Evolutionary conservation across 2,888 invertebrate species (phyloP).

Genomic region (Linnaemya vulpina): DNA sequence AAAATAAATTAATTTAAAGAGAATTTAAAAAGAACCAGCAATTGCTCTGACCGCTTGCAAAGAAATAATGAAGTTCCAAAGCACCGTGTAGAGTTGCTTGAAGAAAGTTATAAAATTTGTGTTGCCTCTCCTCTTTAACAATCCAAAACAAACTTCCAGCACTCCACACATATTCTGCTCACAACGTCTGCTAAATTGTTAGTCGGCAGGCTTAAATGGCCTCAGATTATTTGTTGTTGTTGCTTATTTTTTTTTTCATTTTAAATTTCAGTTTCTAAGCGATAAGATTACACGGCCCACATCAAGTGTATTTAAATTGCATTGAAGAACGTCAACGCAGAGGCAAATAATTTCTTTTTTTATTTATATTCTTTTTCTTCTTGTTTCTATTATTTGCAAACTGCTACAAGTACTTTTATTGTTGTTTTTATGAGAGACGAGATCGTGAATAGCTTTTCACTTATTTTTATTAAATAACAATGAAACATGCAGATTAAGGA

Average conservation of each 20-base stretch:
- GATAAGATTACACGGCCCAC: constrained; percentile 1
- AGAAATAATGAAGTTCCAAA: no score
- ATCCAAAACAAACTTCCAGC: neutral
- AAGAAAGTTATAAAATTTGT: no score
- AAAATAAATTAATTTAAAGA: no score
- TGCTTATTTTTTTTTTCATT: constrained; percentile 1
- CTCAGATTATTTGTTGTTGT: neutral
- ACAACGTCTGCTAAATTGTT: neutral
- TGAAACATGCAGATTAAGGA: no score
- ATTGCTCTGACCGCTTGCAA: no score
- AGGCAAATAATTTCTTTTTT: neutral
- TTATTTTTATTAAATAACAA: no score
- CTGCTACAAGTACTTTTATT: neutral
- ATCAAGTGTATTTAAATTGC: neutral
- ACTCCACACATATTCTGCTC: neutral
- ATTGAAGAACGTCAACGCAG: neutral
- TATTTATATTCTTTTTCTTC: neutral
- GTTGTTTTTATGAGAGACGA: no score
- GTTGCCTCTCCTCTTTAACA: neutral
- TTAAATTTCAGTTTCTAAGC: neutral
- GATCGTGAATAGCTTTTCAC: no score
- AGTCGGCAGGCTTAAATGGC: neutral
- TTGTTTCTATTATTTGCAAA: neutral
- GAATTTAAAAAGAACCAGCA: no score
- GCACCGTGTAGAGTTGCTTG: no score